Conservation (phyloP, 1,140 invertebrate species). For the Meloidogyne exigua region DNA sequence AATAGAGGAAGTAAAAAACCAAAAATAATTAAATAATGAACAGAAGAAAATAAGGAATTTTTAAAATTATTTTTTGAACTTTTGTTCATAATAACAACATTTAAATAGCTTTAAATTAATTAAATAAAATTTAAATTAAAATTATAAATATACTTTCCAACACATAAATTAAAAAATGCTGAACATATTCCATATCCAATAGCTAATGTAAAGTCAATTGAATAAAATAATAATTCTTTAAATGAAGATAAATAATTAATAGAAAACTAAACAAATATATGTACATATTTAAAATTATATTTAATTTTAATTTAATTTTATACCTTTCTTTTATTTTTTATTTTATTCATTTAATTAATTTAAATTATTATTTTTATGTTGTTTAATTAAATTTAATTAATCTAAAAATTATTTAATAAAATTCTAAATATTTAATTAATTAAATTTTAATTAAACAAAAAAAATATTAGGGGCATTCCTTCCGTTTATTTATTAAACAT, state of each 20-base stretch:
- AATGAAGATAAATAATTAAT: not conserved
- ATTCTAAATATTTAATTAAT: no score
- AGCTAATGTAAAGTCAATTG: conserved; percentile 13
- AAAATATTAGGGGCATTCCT: no score
- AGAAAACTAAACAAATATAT: not conserved
- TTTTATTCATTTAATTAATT: no score
- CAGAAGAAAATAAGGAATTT: conserved; percentile 4
- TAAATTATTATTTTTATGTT: no score
- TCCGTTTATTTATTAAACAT: no score
- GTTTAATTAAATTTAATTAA: no score
- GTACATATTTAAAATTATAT: no score
- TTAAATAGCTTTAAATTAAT: conserved; percentile 19
- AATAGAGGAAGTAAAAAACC: conserved; percentile 1
- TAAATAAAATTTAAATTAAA: not conserved
- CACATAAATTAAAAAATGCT: conserved; percentile 18
- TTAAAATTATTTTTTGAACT: not conserved
- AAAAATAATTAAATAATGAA: conserved; percentile 17
- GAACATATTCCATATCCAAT: conserved; percentile 6
- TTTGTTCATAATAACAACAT: not conserved
- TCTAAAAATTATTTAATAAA: no score
- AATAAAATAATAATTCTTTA: conserved; percentile 18
- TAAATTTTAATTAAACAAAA: no score
- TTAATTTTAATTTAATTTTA: no score
- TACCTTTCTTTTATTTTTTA: no score
- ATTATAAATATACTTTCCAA: conserved; percentile 9